phyloP scores from a whole-genome alignment of 1,140 invertebrate species.

The Eumaeus atala region DNA sequence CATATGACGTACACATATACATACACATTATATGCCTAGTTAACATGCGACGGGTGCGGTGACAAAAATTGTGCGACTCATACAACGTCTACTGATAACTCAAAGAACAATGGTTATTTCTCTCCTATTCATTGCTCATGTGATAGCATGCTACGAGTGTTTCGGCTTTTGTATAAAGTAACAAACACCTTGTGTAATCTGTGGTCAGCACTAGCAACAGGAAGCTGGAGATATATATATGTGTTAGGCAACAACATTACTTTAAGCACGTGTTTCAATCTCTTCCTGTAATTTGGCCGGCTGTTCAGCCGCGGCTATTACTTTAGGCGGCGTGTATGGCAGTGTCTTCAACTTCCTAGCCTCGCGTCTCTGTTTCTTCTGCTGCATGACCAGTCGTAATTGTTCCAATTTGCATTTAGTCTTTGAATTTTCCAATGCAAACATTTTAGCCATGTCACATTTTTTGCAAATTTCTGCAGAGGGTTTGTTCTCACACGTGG shows the following conservation, averaged over 20 bases:
- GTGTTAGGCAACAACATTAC: conserved; percentile 17
- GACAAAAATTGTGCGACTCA: too few species aligned
- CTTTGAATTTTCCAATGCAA: conserved; percentile 82
- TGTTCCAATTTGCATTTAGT: conserved; percentile 90
- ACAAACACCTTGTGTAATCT: neutral
- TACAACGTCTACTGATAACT: too few species aligned
- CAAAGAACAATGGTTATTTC: too few species aligned
- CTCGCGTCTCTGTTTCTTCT: conserved; percentile 86
- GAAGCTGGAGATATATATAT: conserved; percentile 10
- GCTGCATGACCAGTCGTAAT: conserved; percentile 89
- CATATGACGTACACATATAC: too few species aligned
- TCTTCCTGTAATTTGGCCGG: conserved; percentile 50
- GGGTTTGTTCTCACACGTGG: conserved; percentile 36
- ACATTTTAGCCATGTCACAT: conserved; percentile 64
- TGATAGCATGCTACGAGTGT: too few species aligned
- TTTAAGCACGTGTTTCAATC: conserved; percentile 67
- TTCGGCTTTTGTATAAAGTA: too few species aligned
- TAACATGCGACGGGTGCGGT: too few species aligned
- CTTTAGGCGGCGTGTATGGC: conserved; percentile 77
- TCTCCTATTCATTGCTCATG: too few species aligned
- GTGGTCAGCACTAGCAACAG: conserved; percentile 13
- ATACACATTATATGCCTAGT: too few species aligned
- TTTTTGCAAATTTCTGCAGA: conserved; percentile 48
- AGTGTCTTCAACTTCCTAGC: conserved; percentile 83
- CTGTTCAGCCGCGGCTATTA: conserved; percentile 37